Evolutionary conservation across 2,113 vertebrate genomes (phyloP), one percentile per base, ranked within the genome.

Genomic region (Albula goreensis): DNA sequence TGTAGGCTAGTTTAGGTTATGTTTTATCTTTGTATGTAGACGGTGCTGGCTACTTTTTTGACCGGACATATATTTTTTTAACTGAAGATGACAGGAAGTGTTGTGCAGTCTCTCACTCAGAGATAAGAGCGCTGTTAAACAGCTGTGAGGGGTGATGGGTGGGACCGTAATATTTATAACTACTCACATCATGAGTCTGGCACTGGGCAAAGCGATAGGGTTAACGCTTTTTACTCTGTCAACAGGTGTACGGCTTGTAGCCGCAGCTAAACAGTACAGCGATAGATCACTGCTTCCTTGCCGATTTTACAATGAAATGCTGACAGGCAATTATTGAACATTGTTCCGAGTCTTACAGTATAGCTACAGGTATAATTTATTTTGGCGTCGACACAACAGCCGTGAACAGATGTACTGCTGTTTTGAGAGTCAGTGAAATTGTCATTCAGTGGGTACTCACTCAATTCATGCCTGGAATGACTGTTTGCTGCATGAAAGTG

Each of bases 71-170:
- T 84, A 10, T 25, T 48, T 17, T 22, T 85, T 57, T 81, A 56
- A 17, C 48, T 19, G 7, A 2, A 81, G 77, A 81, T 83, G 80
- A 78, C 83, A 85, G 87, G 83, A 90, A 89, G 78, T 80, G 6
- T 48, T 66, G 66, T 86, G 63, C 83, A 78, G 49, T 81, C 80
- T 63, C 60, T 63, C 25, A 70, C 49, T 82, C 31, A 60, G 25
- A 83, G 85, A 86, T 85, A 88, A 86, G 82, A 60, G 0, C 31
- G 31, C 48, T 82, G 41, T 82, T 56, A 57, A 25, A 83, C 77
- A 50, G 81, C 52, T 70, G 74, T 31, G 12, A 3, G 22, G 25
- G 15, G 50, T 78, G 51, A 50, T 78, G 81, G 84, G 70, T 25
- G 81, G 48, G 53, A 15, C 15, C 31, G 52, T 51, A 50, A 86